Evolutionary conservation across 2,797 vertebrate genomes (phyloP).

Genomic region (Allobates femoralis): DNA sequence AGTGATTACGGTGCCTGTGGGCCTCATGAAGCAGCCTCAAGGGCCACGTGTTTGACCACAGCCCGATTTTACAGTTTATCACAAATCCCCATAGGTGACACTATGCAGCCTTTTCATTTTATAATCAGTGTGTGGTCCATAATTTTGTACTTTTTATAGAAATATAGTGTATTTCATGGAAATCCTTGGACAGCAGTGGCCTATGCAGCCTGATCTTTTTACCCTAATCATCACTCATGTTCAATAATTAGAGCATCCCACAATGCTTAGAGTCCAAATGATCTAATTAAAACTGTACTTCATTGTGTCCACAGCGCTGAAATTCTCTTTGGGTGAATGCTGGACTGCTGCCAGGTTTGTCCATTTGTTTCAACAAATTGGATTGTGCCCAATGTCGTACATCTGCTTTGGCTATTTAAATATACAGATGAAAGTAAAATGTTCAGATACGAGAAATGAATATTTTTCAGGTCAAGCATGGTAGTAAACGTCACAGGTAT

Average conservation of each 20-base stretch:
- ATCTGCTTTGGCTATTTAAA: constrained; percentile 16
- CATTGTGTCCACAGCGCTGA: constrained; percentile 23
- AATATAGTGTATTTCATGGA: background rate
- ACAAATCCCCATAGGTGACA: background rate
- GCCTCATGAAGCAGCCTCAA: no score
- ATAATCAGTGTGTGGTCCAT: background rate
- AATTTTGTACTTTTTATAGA: background rate
- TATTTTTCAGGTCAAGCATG: background rate
- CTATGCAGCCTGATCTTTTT: background rate
- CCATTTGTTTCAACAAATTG: constrained; percentile 19
- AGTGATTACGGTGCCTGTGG: no score
- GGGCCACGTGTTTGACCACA: no score
- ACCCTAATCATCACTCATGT: constrained; percentile 30
- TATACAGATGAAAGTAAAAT: background rate
- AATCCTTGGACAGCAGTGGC: background rate
- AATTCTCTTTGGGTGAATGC: constrained; percentile 10
- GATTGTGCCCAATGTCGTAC: constrained; percentile 8
- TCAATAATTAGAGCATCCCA: constrained; percentile 28
- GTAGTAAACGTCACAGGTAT: constrained; percentile 17
- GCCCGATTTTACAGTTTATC: background rate
- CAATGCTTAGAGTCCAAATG: constrained; percentile 17
- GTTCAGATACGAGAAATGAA: background rate
- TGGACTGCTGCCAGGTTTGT: background rate
- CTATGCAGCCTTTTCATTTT: background rate
- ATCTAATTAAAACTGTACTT: constrained; percentile 27